Conservation (phyloP, 2,888 invertebrate species). For the Dione vanillae region DNA sequence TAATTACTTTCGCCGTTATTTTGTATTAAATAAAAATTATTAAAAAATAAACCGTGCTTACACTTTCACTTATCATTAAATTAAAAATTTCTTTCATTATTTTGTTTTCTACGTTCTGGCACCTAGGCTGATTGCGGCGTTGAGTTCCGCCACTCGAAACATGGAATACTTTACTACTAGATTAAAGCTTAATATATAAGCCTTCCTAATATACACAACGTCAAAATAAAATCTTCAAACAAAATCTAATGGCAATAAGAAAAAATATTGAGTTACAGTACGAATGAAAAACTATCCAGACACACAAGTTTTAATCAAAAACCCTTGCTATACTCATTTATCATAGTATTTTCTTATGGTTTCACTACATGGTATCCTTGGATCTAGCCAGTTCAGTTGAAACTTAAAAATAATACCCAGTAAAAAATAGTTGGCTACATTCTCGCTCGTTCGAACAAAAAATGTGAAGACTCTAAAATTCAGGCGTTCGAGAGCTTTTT, state of each 20-base stretch:
- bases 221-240: too few species aligned
- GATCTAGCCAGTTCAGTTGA: background rate
- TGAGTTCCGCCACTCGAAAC: too few species aligned
- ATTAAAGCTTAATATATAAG: too few species aligned
- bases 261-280: background rate
- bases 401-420: background rate
- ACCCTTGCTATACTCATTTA: background rate
- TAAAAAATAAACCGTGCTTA: too few species aligned
- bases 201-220: too few species aligned
- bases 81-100: too few species aligned
- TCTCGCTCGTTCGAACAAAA: background rate
- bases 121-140: too few species aligned
- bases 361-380: background rate
- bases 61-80: too few species aligned
- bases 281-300: background rate
- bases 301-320: background rate
- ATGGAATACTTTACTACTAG: too few species aligned
- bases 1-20: too few species aligned
- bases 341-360: background rate
- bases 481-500: background rate
- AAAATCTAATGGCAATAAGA: background rate
- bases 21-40: too few species aligned
- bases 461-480: background rate
- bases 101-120: too few species aligned
- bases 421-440: background rate